Evolutionary conservation across 2,113 vertebrate genomes (phyloP), one percentile per base, ranked within the genome.

Genomic region (Hassar affinis): DNA sequence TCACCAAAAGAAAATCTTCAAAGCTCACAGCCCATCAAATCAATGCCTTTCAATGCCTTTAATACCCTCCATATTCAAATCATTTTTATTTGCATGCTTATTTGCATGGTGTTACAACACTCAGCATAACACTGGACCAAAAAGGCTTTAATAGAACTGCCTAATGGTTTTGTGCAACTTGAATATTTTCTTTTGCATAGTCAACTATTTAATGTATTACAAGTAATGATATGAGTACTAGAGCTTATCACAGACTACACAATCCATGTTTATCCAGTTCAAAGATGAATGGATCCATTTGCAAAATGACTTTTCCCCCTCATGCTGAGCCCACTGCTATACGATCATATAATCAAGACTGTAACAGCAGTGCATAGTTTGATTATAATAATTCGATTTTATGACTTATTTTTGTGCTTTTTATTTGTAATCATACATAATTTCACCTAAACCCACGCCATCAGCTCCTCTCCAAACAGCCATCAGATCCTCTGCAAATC

Each of bases 21-120:
- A 45, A 82, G 78, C 81, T 80, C 84, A 81, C 82, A 88, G 84
- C 78, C 52, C 81, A 78, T 84, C 85, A 76, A 80, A 80, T 84
- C 84, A 42, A 42, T 42, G 38, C n/a, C 82, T 69, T 78, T 85
- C 72, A 81, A 80, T 83, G 61, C 51, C 49, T 87, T 51, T 80
- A 78, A 84, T 72, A 80, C 56, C 66, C 78, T 78, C 33, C 78
- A 78, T 61, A 68, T 62, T 8, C 76, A 20, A 74, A 9, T n/a
- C 27, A 45, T 9, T 77, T 75, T 14, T 33, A 81, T 69, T 69
- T 62, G 69, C 22, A 54, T 57, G 38, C 17, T 22, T 75, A 75
- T 82, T 75, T 82, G 47, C 81, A 66, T n/a, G 42, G 25, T 35
- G 66, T 14, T 68, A 78, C 27, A 78, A 78, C 47, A 54, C 47